These are phyloP conservation scores for Amphiprion ocellaris DNA, from an alignment of 2,113 vertebrate genomes.

Conservation along the genomic window DNA sequence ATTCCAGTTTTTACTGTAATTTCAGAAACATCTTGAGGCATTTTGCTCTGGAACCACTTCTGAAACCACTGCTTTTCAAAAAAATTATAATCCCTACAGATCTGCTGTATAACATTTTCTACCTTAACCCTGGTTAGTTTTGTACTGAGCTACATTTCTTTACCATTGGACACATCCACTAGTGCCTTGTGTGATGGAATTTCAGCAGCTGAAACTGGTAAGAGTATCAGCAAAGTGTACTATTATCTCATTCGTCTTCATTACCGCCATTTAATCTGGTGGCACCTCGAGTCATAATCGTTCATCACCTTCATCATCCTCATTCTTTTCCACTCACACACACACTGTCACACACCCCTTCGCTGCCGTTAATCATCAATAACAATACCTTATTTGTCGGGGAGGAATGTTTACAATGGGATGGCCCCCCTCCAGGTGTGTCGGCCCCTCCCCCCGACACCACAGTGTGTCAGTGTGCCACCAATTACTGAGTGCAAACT, in stretches of 20 bases:
- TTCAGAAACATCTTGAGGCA: too few species aligned
- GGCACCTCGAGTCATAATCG: constrained; percentile 21
- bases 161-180: too few species aligned
- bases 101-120: too few species aligned
- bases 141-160: too few species aligned
- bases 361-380: constrained; percentile 75
- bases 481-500: constrained; percentile 76
- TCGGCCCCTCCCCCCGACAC: constrained; percentile 67
- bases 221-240: neutral
- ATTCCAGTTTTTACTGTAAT: too few species aligned
- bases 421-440: constrained; percentile 30
- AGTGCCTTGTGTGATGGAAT: neutral
- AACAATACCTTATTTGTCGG: constrained; percentile 81
- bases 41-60: too few species aligned
- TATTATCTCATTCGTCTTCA: neutral
- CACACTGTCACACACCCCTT: constrained; percentile 37
- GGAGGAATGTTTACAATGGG: constrained; percentile 76
- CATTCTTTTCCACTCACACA: constrained; percentile 43
- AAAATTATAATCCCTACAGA: too few species aligned
- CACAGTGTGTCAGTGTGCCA: constrained; percentile 75
- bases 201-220: neutral
- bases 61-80: too few species aligned
- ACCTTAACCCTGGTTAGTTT: too few species aligned
- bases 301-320: constrained; percentile 50
- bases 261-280: constrained; percentile 9